A percentile compares a stretch with the other conserved stretches of the same genome.
These are phyloP conservation scores for Capitulum mitella DNA, from an alignment of 2,888 invertebrate genomes.

Conservation along the genomic window DNA sequence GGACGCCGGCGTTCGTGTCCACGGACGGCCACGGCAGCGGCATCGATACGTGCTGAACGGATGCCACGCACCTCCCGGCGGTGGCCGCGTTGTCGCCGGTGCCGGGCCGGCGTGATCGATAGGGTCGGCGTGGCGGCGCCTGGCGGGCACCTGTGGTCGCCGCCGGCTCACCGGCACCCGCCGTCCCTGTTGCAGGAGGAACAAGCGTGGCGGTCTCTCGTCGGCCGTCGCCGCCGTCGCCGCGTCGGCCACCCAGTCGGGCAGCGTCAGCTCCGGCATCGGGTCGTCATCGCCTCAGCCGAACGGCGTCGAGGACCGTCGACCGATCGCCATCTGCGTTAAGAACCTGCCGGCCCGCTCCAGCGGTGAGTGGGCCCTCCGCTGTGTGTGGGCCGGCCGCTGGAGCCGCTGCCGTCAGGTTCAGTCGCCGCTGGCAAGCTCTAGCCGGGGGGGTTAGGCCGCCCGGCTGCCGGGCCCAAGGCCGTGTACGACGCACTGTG, in stretches of 20 bases:
- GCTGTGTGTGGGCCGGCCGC: background rate
- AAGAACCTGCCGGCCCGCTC: slow-evolving; percentile 81
- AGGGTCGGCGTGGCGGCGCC: background rate
- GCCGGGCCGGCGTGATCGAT: no score
- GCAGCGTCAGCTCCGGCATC: slow-evolving; percentile 41
- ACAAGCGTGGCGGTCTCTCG: slow-evolving; percentile 23
- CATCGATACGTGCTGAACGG: no score
- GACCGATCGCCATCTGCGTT: slow-evolving; percentile 82
- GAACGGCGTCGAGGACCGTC: slow-evolving; percentile 41
- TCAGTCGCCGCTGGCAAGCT: no score
- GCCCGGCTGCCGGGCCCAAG: no score
- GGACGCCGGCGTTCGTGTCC: no score
- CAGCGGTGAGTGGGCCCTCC: slow-evolving; percentile 43
- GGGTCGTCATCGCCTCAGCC: slow-evolving; percentile 19
- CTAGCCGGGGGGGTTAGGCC: no score
- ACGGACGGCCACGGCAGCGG: no score
- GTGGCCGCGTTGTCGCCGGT: no score
- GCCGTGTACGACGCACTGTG: no score
- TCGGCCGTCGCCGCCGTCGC: slow-evolving; percentile 17
- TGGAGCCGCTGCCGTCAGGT: background rate
- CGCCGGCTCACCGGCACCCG: no score
- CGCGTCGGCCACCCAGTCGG: background rate
- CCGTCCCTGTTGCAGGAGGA: slow-evolving; percentile 11
- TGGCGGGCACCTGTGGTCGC: background rate
- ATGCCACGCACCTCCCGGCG: no score